Conservation (phyloP, 2,113 vertebrate genomes). For the Megaceryle torquata region DNA sequence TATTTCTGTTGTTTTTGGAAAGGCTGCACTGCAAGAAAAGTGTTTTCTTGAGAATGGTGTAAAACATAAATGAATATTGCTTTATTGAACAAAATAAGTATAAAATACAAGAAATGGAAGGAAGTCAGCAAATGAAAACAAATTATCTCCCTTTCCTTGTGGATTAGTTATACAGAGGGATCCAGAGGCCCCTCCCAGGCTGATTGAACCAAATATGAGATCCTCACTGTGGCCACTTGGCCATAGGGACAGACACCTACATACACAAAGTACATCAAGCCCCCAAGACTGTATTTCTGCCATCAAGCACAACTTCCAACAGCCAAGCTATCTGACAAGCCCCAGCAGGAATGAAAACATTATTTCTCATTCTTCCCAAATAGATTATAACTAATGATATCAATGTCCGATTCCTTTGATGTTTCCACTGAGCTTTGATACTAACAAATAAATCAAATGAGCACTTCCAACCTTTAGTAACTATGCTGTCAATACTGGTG, state of each 20-base stretch:
- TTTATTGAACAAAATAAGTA: slow-evolving; percentile 4
- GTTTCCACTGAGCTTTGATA: neutral
- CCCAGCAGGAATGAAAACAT: slow-evolving; percentile 16
- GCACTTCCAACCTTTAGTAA: neutral
- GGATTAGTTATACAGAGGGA: neutral
- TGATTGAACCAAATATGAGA: neutral
- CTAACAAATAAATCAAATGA: slow-evolving; percentile 12
- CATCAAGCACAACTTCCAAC: neutral
- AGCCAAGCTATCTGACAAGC: neutral
- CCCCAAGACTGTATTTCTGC: neutral
- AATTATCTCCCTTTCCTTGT: neutral
- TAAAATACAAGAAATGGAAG: neutral
- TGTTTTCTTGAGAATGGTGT: neutral
- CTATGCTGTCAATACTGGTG: neutral
- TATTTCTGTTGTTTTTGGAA: slow-evolving; percentile 44
- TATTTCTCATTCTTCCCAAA: slow-evolving; percentile 12
- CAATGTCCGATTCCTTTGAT: neutral
- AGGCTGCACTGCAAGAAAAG: neutral
- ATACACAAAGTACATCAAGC: neutral
- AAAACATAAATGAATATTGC: neutral
- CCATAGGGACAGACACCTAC: neutral
- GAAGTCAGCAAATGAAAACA: neutral
- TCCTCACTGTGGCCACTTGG: neutral
- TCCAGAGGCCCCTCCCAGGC: neutral
- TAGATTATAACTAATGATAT: slow-evolving; percentile 5